Evolutionary conservation across 2,888 invertebrate genomes (phyloP).

Genomic region (Apotomis turbidana): DNA sequence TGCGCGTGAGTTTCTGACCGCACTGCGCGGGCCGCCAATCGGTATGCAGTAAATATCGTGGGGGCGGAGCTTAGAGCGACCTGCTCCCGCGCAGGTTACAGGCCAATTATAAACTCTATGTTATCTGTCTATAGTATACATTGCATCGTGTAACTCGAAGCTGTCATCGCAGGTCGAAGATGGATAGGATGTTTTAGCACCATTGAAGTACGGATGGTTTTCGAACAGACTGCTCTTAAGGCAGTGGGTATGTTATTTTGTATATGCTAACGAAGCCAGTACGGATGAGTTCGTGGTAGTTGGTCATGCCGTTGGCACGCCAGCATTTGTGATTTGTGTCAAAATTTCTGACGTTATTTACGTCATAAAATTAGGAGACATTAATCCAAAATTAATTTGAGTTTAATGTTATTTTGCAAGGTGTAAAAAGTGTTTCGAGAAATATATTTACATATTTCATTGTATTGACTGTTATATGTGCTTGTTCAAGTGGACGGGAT

Average conservation of each 20-base stretch:
- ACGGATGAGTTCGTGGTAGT: constrained; percentile 78
- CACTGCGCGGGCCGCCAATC: constrained; percentile 67
- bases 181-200: constrained; percentile 57
- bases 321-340: constrained; percentile 73
- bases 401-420: constrained; percentile 10
- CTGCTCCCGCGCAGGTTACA: constrained; percentile 44
- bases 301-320: constrained; percentile 80
- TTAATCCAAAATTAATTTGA: constrained; percentile 15
- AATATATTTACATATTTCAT: constrained; percentile 23
- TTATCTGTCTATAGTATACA: constrained; percentile 47
- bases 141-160: constrained; percentile 43
- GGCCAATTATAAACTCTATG: constrained; percentile 50
- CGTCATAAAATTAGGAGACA: neutral
- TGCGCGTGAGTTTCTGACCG: constrained; percentile 77
- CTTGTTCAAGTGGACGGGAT: constrained; percentile 56
- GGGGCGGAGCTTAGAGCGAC: constrained; percentile 67
- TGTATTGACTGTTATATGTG: constrained; percentile 30
- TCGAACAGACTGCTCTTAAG: constrained; percentile 48
- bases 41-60: constrained; percentile 69
- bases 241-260: constrained; percentile 73
- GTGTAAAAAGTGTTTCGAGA: constrained; percentile 45
- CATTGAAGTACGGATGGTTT: constrained; percentile 52
- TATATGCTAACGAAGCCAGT: constrained; percentile 78
- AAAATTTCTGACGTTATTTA: constrained; percentile 46
- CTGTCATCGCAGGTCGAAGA: constrained; percentile 46